phyloP scores from a whole-genome alignment of 2,888 invertebrate species.

The Conops quadrifasciatus region DNA sequence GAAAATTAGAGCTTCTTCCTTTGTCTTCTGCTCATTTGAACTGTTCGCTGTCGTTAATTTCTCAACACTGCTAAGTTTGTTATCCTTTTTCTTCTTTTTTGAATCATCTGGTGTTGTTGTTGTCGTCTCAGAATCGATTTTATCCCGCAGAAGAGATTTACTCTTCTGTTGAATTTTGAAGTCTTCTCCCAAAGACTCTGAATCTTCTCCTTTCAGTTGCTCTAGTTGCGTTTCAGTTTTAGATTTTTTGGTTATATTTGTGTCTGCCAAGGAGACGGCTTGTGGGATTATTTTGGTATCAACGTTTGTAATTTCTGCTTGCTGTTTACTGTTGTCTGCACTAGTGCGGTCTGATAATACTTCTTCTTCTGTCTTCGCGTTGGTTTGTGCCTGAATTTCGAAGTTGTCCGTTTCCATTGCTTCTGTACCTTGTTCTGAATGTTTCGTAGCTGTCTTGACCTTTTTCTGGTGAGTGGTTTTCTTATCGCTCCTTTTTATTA shows the following conservation, averaged over 20 bases:
- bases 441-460: neutral
- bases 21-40: slow-evolving; percentile 10
- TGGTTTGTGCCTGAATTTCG: neutral
- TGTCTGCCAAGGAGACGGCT: neutral
- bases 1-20: slow-evolving; percentile 28
- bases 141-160: too few species aligned
- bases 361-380: slow-evolving; percentile 1
- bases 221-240: slow-evolving; percentile 20
- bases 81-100: slow-evolving; percentile 23
- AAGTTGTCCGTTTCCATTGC: neutral
- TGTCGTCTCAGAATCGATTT: neutral
- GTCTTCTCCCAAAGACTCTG: slow-evolving; percentile 12
- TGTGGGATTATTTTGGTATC: neutral
- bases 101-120: neutral
- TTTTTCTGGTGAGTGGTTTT: slow-evolving; percentile 18
- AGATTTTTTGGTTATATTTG: slow-evolving; percentile 6
- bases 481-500: slow-evolving; percentile 18
- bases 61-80: slow-evolving; percentile 30
- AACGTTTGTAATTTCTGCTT: slow-evolving; percentile 2
- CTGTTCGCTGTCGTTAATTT: slow-evolving; percentile 24
- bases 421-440: slow-evolving; percentile 13
- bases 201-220: slow-evolving; percentile 24
- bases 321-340: neutral
- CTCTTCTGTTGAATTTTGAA: neutral
- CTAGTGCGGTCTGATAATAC: neutral